A percentile compares a stretch with the other conserved stretches of the same genome.
Conservation (phyloP, 2,797 vertebrate species). For the Australoheros facetus region DNA sequence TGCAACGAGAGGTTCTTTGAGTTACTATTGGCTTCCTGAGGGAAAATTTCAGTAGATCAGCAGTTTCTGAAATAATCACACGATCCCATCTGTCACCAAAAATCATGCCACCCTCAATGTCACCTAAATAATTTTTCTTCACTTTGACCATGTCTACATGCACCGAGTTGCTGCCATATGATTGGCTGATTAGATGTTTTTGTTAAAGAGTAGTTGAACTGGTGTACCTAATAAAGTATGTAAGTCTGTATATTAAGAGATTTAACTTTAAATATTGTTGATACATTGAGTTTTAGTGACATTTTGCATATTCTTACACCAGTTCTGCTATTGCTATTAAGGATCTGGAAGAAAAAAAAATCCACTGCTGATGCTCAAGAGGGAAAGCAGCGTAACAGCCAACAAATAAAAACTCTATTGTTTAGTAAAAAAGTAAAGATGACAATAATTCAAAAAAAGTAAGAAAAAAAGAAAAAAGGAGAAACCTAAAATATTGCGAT, state of each 20-base stretch:
- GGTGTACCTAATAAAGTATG: too few relatives aligned
- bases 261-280: neutral
- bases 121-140: neutral
- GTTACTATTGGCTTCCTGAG: too few relatives aligned
- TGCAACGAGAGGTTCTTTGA: too few relatives aligned
- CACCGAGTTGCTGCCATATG: neutral
- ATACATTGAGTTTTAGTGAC: neutral
- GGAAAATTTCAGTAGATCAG: neutral
- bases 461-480: neutral
- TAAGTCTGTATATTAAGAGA: too few relatives aligned
- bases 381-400: too few relatives aligned
- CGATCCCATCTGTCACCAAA: neutral
- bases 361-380: neutral
- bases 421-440: too few relatives aligned
- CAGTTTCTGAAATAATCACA: neutral
- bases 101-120: neutral
- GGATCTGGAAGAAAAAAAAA: fast-evolving
- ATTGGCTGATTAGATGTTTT: neutral
- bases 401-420: too few relatives aligned
- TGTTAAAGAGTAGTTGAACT: too few relatives aligned
- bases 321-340: neutral
- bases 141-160: neutral
- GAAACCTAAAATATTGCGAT: neutral
- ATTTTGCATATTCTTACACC: neutral
- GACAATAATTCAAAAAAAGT: neutral